phyloP scores from a whole-genome alignment of 2,113 vertebrate species.

The Pogonocichla stellata region DNA sequence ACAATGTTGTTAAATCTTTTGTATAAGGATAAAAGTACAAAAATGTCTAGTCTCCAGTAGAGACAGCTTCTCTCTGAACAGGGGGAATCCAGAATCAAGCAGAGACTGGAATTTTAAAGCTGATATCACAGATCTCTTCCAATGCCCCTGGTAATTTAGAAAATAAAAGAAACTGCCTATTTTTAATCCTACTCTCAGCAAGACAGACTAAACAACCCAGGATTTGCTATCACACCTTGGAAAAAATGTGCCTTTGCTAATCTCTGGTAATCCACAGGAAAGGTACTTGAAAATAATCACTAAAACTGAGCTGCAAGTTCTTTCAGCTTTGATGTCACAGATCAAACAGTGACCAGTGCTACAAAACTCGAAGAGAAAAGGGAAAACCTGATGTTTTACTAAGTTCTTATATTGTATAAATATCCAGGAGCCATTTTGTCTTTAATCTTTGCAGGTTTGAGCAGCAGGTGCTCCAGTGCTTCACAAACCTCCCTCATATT shows the following conservation, averaged over 20 bases:
- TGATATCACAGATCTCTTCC: background rate
- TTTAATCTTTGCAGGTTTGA: slow-evolving; percentile 60
- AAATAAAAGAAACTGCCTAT: background rate
- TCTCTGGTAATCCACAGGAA: slow-evolving; percentile 27
- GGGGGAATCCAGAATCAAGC: background rate
- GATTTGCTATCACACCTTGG: background rate
- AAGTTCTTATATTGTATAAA: background rate
- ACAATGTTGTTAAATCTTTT: background rate
- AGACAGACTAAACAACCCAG: background rate
- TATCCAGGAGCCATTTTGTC: background rate
- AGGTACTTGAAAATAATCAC: slow-evolving; percentile 8
- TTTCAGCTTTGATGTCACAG: slow-evolving; percentile 22
- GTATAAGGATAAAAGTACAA: background rate
- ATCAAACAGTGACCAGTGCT: background rate
- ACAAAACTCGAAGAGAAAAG: background rate
- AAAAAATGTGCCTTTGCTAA: background rate
- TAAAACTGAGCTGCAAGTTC: background rate
- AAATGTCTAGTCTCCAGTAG: background rate
- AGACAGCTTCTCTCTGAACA: background rate
- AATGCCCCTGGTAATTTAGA: background rate
- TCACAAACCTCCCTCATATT: slow-evolving; percentile 49
- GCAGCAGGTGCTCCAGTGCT: slow-evolving; percentile 21
- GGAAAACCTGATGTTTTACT: background rate
- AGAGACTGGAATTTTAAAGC: slow-evolving; percentile 20
- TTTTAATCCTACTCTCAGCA: slow-evolving; percentile 25